These are phyloP conservation scores for Urocitellus parryii DNA, from an alignment of 2,113 vertebrate species.

Conservation along the genomic window DNA sequence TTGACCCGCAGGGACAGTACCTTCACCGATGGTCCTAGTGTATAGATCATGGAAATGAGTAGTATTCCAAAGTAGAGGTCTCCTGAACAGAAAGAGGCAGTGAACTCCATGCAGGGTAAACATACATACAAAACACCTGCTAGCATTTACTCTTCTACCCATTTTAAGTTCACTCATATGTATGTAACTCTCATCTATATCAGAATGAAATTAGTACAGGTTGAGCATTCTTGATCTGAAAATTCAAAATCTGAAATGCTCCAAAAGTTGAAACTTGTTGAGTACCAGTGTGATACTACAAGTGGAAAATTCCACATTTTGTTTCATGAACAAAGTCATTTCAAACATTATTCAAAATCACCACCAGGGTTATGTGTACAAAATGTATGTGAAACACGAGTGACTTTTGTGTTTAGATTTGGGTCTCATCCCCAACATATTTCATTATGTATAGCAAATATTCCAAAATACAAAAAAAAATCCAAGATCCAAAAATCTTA, in stretches of 20 bases:
- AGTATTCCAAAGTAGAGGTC: neutral
- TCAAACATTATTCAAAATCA: neutral
- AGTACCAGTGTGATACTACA: neutral
- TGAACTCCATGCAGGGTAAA: neutral
- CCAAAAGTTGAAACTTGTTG: neutral
- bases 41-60: neutral
- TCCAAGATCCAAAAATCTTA: neutral
- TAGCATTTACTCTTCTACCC: neutral
- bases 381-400: neutral
- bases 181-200: neutral
- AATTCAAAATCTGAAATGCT: neutral
- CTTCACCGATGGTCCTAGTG: neutral
- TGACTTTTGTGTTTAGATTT: neutral
- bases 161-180: neutral
- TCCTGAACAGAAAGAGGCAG: neutral
- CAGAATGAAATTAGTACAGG: neutral
- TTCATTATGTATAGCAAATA: neutral
- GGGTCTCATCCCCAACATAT: neutral
- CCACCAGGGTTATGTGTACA: neutral
- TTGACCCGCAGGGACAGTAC: neutral
- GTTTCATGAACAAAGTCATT: neutral
- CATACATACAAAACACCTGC: neutral
- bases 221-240: neutral
- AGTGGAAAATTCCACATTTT: neutral
- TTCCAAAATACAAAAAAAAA: neutral